Base-by-base conservation (phyloP, 2,888 invertebrate genomes). In the Eudasyphora cyanicolor region DNA sequence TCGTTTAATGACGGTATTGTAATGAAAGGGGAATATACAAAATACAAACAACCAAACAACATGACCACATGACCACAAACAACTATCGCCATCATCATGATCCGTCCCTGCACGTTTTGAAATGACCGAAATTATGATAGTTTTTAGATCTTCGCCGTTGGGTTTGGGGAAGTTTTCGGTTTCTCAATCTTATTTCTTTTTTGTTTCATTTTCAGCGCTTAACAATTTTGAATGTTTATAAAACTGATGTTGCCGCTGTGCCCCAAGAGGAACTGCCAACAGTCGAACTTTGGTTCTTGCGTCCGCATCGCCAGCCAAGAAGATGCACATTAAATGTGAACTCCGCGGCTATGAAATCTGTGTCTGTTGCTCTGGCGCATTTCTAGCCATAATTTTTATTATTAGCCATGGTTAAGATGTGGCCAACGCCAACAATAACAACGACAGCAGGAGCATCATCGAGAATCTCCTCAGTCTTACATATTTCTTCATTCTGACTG, bases 301-400 rank as follows among this genome's bases (percentile, higher is more conserved):
- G 21, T 45, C 60, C 49, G 38, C 38, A 51, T 69, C 60, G 17
- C 67, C 57, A 51, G 29, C 71, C 77, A 70, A 32, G 69, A 62
- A 60, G 70, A 75, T 78, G 38, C 60, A 60, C 62, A 60, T 64
- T 29, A 45, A 73, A n/a, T 73, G 78, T 57, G 70, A 54, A 75
- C 51, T 54, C 62, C 74, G 49, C 67, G 69, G 49, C 70, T 60
- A 49, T 60, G 21, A 60, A 77, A 69, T 60, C 38, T 60, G 19
- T 69, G 17, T 67, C 38, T 8, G 24, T 10, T 49, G 32, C 45
- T 69, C 49, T 74, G 73, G 64, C 67, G 60, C 62, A 75, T 51
- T 78, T 69, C 70, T 74, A 78, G 74, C 77, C 77, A 75, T 82
- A 74, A 82, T 77, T 74, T 77, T 77, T 77, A 19, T 77, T 77